Evolutionary conservation across 2,113 vertebrate genomes (phyloP).

Genomic region (Ceyx melanurus): DNA sequence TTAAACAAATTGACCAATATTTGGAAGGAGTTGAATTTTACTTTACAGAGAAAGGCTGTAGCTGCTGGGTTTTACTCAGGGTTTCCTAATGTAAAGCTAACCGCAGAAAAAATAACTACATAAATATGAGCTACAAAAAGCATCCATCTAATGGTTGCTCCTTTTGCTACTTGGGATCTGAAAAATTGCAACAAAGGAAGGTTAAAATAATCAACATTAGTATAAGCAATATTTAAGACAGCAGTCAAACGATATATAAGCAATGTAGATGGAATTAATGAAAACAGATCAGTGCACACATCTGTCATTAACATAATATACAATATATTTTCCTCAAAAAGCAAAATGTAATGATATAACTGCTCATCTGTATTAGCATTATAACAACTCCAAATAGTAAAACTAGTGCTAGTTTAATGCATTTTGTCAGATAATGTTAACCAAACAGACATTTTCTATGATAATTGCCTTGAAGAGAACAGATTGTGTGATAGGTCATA

Average conservation of each 20-base stretch:
- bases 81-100: neutral
- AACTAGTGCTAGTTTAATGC: slow-evolving; percentile 8
- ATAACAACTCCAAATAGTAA: neutral
- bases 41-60: neutral
- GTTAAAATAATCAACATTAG: slow-evolving; percentile 20
- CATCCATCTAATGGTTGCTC: neutral
- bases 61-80: neutral
- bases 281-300: neutral
- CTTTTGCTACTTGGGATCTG: neutral
- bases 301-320: neutral
- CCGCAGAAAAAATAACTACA: neutral
- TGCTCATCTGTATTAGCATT: neutral
- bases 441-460: neutral
- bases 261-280: neutral
- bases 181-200: slow-evolving; percentile 32
- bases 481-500: slow-evolving; percentile 66
- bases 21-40: neutral
- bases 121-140: neutral
- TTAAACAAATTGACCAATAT: neutral
- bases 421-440: slow-evolving; percentile 62
- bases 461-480: slow-evolving; percentile 44
- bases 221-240: neutral
- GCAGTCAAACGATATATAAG: neutral
- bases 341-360: neutral
- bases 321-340: slow-evolving; percentile 12